Evolutionary conservation across 1,140 invertebrate genomes (phyloP).

Genomic region (Brachionus rubens): DNA sequence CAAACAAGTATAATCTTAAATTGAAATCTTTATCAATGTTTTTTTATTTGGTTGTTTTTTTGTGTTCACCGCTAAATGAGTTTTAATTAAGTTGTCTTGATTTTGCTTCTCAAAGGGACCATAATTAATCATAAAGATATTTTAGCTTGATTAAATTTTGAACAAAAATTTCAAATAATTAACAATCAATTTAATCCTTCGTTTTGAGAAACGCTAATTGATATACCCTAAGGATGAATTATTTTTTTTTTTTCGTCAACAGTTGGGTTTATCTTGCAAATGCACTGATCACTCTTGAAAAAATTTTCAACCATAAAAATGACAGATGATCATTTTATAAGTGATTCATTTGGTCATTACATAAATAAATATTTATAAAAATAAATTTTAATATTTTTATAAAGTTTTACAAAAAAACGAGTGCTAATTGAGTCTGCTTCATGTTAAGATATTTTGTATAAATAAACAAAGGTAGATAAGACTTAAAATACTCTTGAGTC

Average conservation of each 20-base stretch:
- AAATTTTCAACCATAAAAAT: too few relatives aligned
- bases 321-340: too few relatives aligned
- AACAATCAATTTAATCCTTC: constrained; percentile 19
- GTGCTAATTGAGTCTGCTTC: constrained; percentile 13
- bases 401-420: too few relatives aligned
- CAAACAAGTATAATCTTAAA: background rate
- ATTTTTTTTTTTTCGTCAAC: too few relatives aligned
- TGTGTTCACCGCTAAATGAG: constrained; percentile 16
- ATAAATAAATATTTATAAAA: constrained; percentile 25
- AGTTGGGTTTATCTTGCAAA: too few relatives aligned
- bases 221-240: too few relatives aligned
- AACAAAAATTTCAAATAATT: too few relatives aligned
- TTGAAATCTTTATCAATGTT: constrained; percentile 16
- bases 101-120: constrained; percentile 13
- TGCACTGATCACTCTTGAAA: too few relatives aligned
- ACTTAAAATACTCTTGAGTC: background rate
- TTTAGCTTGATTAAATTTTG: background rate
- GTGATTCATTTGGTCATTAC: too few relatives aligned
- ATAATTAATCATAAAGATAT: too few relatives aligned
- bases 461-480: constrained; percentile 4
- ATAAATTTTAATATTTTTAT: background rate
- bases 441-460: background rate
- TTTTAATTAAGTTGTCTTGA: constrained; percentile 31
- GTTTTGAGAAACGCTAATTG: constrained; percentile 27
- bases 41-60: background rate